phyloP scores from a whole-genome alignment of 2,113 vertebrate genomes.

The Rhinogobius similis region DNA sequence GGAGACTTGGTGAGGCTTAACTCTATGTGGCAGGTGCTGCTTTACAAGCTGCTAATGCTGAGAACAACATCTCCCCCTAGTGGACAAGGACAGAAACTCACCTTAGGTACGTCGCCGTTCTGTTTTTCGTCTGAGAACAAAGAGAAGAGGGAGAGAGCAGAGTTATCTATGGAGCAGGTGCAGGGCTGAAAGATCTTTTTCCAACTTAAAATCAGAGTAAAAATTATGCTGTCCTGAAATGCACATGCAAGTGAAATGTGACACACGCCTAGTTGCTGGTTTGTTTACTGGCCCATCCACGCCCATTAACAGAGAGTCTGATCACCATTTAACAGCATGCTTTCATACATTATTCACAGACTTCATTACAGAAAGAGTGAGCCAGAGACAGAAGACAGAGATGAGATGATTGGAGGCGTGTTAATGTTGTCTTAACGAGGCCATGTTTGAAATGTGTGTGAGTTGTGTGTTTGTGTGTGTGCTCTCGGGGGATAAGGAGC shows the following conservation, averaged over 20 bases:
- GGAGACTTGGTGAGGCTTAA: conserved; percentile 23
- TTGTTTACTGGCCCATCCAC: conserved; percentile 65
- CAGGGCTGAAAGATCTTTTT: background rate
- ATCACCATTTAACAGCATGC: conserved; percentile 61
- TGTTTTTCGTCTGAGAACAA: conserved; percentile 53
- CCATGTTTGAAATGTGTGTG: conserved; percentile 45
- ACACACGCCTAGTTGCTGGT: conserved; percentile 28
- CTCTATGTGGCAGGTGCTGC: conserved; percentile 9
- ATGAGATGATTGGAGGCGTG: conserved; percentile 57
- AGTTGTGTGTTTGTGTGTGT: background rate
- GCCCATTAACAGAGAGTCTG: conserved; percentile 56
- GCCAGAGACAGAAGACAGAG: conserved; percentile 26
- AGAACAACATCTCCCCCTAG: conserved; percentile 70
- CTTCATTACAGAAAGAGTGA: conserved; percentile 43
- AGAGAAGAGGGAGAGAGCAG: conserved; percentile 6
- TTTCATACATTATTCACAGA: conserved; percentile 70
- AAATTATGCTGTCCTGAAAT: background rate
- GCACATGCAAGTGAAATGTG: background rate
- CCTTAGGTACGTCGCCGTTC: conserved; percentile 48
- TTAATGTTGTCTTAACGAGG: conserved; percentile 76
- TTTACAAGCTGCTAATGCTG: conserved; percentile 13
- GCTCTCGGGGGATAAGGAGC: conserved; percentile 1
- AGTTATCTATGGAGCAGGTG: background rate
- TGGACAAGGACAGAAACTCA: conserved; percentile 63
- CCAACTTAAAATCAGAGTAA: background rate